Evolutionary conservation across 2,113 vertebrate species (phyloP).

Genomic region (Oceanites oceanicus): DNA sequence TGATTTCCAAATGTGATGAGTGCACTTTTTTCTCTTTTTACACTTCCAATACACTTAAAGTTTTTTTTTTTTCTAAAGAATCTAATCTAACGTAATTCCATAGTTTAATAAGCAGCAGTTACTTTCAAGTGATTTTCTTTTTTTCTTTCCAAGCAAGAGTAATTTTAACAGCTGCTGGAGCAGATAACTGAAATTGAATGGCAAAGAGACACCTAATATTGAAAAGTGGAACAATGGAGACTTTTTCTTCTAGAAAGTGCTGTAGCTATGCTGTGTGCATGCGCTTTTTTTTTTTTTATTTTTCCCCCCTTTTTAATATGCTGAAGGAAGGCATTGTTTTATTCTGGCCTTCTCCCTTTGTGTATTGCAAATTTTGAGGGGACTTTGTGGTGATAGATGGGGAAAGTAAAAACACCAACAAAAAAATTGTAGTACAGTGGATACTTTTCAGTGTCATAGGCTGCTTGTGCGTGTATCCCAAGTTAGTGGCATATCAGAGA

Average conservation of each 20-base stretch:
- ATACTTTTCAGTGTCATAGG: not conserved
- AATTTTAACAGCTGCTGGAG: constrained; percentile 2
- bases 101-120: not conserved
- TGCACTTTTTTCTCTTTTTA: not conserved
- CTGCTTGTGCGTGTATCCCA: not conserved
- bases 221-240: not conserved
- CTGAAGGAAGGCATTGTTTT: not conserved
- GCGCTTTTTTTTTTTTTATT: not conserved
- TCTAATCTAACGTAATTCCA: not conserved
- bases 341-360: not conserved
- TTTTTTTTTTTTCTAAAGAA: not conserved
- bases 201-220: not conserved
- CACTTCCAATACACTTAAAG: not conserved
- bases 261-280: not conserved
- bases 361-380: not conserved
- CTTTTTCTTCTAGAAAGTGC: not conserved
- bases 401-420: not conserved
- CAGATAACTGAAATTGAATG: not conserved
- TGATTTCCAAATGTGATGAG: not conserved
- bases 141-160: not conserved
- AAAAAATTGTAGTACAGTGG: not conserved
- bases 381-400: not conserved
- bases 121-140: not conserved
- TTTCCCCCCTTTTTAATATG: not conserved
- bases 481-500: not conserved